These are phyloP conservation scores for Macaria notata DNA, from an alignment of 2,888 invertebrate genomes.

Conservation along the genomic window DNA sequence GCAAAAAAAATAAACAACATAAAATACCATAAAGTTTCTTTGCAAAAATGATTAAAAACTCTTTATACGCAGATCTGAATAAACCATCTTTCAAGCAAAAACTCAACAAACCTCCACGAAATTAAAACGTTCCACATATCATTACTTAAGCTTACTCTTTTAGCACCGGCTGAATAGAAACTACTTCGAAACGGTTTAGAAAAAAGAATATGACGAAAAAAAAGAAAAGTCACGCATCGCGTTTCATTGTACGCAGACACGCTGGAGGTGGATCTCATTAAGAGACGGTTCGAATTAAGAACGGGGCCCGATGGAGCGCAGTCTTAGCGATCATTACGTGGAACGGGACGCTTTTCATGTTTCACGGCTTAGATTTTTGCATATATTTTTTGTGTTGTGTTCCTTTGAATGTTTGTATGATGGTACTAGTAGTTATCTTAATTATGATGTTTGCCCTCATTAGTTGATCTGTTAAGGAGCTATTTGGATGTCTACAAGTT, in stretches of 20 bases:
- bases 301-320: constrained; percentile 71
- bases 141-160: constrained; percentile 79
- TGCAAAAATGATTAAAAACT: too few relatives aligned
- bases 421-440: too few relatives aligned
- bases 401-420: constrained; percentile 7
- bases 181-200: constrained; percentile 64
- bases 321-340: constrained; percentile 79
- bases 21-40: too few relatives aligned
- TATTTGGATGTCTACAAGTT: too few relatives aligned
- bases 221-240: constrained; percentile 73
- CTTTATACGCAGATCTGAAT: too few relatives aligned
- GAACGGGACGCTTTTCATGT: constrained; percentile 50
- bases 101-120: constrained; percentile 16
- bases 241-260: constrained; percentile 75
- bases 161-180: constrained; percentile 63
- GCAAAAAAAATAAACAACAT: too few relatives aligned
- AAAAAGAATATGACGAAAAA: constrained; percentile 43
- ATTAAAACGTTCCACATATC: constrained; percentile 46
- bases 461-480: too few relatives aligned
- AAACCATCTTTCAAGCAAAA: not conserved
- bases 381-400: not conserved
- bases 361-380: constrained; percentile 19
- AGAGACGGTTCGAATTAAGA: constrained; percentile 73
- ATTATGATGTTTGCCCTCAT: too few relatives aligned
- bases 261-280: constrained; percentile 78